These are phyloP conservation scores for Mormyrus proboscirostris DNA, from an alignment of 2,797 vertebrate species.

Conservation along the genomic window DNA sequence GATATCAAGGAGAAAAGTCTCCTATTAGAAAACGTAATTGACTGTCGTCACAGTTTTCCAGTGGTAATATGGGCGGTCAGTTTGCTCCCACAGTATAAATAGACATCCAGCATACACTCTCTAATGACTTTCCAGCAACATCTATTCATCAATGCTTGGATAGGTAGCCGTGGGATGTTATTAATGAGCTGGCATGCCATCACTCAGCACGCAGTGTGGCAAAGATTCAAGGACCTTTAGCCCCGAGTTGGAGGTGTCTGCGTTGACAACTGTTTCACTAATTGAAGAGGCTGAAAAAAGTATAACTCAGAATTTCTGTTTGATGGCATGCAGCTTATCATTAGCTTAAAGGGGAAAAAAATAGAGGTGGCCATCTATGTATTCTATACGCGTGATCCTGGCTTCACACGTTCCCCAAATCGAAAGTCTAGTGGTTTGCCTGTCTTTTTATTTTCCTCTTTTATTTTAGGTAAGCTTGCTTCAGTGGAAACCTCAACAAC, in stretches of 20 bases:
- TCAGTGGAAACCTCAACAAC: background rate
- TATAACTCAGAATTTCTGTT: background rate
- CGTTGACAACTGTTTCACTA: background rate
- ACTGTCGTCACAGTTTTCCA: constrained; percentile 10
- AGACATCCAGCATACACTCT: constrained; percentile 2
- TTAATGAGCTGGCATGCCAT: constrained; percentile 18
- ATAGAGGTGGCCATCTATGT: background rate
- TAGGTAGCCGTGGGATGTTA: constrained; percentile 19
- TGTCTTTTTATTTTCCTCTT: background rate
- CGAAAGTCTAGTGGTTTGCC: background rate
- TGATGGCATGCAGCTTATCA: background rate
- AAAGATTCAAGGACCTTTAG: background rate
- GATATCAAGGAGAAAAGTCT: background rate
- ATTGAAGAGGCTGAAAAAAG: background rate
- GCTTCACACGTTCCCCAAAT: background rate
- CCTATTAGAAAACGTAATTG: constrained; percentile 22
- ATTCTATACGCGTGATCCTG: background rate
- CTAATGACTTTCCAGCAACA: constrained; percentile 23
- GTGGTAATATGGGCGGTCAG: background rate
- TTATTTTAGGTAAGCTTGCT: background rate
- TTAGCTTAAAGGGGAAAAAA: background rate
- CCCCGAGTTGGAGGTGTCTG: background rate
- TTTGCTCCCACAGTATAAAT: background rate
- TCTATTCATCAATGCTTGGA: constrained; percentile 23
- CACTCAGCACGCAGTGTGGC: constrained; percentile 24